Conservation (phyloP, 2,797 vertebrate genomes). For the Aphelocoma californica region DNA sequence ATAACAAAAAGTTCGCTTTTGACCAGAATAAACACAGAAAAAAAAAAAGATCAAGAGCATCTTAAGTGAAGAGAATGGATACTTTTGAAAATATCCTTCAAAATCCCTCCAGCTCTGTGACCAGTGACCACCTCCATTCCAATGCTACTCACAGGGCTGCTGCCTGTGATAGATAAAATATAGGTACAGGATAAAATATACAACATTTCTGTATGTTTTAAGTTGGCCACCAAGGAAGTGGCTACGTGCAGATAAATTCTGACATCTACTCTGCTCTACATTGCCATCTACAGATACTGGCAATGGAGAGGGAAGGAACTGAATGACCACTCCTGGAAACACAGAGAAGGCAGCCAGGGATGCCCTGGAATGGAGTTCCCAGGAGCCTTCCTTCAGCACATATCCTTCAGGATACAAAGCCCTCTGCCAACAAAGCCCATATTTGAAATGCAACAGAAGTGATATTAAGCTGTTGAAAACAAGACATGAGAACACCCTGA, state of each 20-base stretch:
- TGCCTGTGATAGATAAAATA: background rate
- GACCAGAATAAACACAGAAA: conserved; percentile 9
- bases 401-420: background rate
- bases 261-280: background rate
- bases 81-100: conserved; percentile 19
- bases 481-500: background rate
- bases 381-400: background rate
- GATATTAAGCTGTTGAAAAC: background rate
- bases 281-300: background rate
- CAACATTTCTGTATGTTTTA: background rate
- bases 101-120: background rate
- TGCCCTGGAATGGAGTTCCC: background rate
- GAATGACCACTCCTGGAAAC: background rate
- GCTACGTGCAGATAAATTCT: background rate
- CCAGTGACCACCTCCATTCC: background rate
- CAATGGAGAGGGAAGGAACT: background rate
- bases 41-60: background rate
- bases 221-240: background rate
- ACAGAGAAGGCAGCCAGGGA: background rate
- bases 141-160: background rate
- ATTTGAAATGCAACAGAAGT: background rate
- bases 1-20: conserved; percentile 48
- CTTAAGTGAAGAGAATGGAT: background rate
- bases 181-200: background rate
- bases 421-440: background rate